Evolutionary conservation across 2,797 vertebrate species (phyloP).

Genomic region (Leptatherina wallacei): DNA sequence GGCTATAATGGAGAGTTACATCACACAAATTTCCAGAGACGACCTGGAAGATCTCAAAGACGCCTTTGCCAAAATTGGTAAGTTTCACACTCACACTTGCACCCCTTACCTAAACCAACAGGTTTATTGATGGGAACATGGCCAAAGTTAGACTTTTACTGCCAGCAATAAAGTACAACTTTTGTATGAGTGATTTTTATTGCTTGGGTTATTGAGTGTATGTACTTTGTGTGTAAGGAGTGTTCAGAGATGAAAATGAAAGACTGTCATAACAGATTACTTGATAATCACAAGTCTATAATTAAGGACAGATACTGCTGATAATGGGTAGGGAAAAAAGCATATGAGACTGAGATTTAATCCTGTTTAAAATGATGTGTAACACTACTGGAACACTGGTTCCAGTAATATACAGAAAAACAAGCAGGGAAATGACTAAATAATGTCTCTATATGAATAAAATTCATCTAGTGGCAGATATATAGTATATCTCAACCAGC

Average conservation of each 20-base stretch:
- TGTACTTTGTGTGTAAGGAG: constrained; percentile 2
- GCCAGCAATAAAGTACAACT: constrained; percentile 39
- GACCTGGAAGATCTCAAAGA: constrained; percentile 93
- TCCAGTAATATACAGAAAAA: not conserved
- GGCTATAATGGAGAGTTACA: constrained; percentile 86
- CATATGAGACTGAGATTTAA: not conserved
- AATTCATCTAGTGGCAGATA: not conserved
- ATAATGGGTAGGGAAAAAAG: not conserved
- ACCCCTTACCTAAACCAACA: not conserved
- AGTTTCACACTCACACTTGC: constrained; percentile 33
- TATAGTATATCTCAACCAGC: not conserved
- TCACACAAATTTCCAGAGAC: constrained; percentile 92
- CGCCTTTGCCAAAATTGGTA: constrained; percentile 96
- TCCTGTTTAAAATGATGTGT: not conserved
- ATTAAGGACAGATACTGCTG: not conserved
- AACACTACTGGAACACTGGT: not conserved
- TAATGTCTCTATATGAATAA: not conserved
- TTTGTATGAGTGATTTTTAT: constrained; percentile 53
- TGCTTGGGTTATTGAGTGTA: not conserved
- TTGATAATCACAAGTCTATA: not conserved
- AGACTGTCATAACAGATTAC: constrained; percentile 19
- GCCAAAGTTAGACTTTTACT: constrained; percentile 46
- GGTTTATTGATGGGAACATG: not conserved
- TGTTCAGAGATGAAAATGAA: not conserved
- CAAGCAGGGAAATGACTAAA: not conserved